A percentile compares a stretch with the other conserved stretches of the same genome.
phyloP scores from a whole-genome alignment of 2,113 vertebrate genomes.

The Antechinus stuartii region DNA sequence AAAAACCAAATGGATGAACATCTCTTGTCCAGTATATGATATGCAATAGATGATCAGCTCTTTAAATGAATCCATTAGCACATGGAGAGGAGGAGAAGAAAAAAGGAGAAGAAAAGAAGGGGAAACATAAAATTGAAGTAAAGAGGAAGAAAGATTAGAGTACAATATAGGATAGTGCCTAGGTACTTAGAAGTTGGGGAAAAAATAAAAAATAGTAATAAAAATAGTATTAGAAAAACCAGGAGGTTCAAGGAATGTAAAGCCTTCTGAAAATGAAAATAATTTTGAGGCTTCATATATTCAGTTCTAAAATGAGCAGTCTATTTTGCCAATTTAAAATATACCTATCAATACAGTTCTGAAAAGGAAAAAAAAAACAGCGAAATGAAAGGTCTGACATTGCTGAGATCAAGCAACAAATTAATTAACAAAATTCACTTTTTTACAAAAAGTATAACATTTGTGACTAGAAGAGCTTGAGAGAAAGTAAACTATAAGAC shows the following conservation, averaged over 20 bases:
- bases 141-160: background rate
- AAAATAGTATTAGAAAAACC: background rate
- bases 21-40: background rate
- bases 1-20: background rate
- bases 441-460: background rate
- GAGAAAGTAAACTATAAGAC: background rate
- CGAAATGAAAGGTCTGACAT: background rate
- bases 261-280: background rate
- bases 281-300: accelerated
- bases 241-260: background rate
- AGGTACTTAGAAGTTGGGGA: background rate
- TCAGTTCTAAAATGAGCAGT: background rate
- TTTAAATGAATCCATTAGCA: background rate
- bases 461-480: background rate
- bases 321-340: background rate
- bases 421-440: background rate
- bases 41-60: background rate
- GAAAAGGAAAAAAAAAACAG: background rate
- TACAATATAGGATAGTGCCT: background rate
- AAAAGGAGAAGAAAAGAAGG: background rate
- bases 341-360: background rate
- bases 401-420: accelerated
- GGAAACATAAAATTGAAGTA: background rate
- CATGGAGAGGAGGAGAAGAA: background rate
- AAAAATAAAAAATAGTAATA: background rate